A percentile compares a stretch with the other conserved stretches of the same genome.
phyloP scores from a whole-genome alignment of 2,888 invertebrate genomes.

The Acleris laterana region DNA sequence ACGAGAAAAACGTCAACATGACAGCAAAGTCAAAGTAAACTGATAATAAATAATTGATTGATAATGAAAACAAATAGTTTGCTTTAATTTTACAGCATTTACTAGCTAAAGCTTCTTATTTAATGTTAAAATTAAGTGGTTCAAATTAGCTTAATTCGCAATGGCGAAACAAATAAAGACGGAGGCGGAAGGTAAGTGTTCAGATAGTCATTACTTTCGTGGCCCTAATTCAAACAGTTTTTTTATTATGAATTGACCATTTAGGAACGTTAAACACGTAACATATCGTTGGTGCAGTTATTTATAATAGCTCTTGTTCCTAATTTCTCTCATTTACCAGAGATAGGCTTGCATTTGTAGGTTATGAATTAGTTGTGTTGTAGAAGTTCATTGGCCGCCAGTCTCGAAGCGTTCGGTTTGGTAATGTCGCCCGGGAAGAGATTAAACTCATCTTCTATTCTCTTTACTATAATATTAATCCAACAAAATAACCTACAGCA shows the following conservation, averaged over 20 bases:
- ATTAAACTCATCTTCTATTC: too few species aligned
- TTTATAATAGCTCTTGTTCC: not conserved
- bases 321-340: not conserved
- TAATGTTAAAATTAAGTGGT: not conserved
- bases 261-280: too few species aligned
- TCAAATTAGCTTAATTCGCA: slow-evolving; percentile 23
- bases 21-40: not conserved
- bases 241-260: too few species aligned
- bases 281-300: not conserved
- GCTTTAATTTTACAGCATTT: not conserved
- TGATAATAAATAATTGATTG: slow-evolving; percentile 6
- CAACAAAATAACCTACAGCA: too few species aligned
- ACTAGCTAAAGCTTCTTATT: not conserved
- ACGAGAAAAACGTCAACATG: slow-evolving; percentile 1
- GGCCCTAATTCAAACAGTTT: too few species aligned
- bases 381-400: not conserved
- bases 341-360: slow-evolving; percentile 9
- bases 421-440: not conserved
- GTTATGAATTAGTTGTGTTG: slow-evolving; percentile 18
- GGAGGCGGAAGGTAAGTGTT: slow-evolving; percentile 55
- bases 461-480: too few species aligned
- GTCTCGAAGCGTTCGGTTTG: not conserved
- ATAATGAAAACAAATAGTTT: slow-evolving; percentile 14
- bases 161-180: slow-evolving; percentile 51
- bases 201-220: too few species aligned